Percentiles rank a stretch among this genome's conserved stretches.
These are phyloP conservation scores for Caenorhabditis becei DNA, from an alignment of 2,888 invertebrate genomes.

Conservation along the genomic window DNA sequence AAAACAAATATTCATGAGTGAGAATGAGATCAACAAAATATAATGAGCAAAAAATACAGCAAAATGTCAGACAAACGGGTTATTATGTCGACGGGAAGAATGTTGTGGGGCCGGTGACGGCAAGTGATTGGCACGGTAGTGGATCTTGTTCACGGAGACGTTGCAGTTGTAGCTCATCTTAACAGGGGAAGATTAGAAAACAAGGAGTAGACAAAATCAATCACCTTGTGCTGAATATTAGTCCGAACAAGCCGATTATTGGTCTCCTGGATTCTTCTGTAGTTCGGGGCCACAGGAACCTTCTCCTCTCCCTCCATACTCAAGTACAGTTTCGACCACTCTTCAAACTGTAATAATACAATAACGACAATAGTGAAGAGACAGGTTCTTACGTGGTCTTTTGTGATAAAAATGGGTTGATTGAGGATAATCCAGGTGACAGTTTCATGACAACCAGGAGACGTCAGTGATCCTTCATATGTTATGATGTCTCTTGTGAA, in stretches of 20 bases:
- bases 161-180: slow-evolving; percentile 59
- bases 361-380: neutral
- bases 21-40: slow-evolving; percentile 15
- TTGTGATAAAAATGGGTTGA: slow-evolving; percentile 96
- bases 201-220: neutral
- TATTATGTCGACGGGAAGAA: slow-evolving; percentile 33
- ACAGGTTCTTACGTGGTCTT: slow-evolving; percentile 88
- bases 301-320: slow-evolving; percentile 63
- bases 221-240: slow-evolving; percentile 91
- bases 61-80: slow-evolving; percentile 42
- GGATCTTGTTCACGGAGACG: slow-evolving; percentile 49
- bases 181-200: neutral
- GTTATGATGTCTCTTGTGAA: slow-evolving; percentile 72
- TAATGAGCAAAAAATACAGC: slow-evolving; percentile 18
- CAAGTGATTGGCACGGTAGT: slow-evolving; percentile 56
- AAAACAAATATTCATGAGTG: slow-evolving; percentile 10
- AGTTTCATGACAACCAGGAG: slow-evolving; percentile 86
- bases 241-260: slow-evolving; percentile 95
- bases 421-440: slow-evolving; percentile 96
- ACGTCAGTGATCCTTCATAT: slow-evolving; percentile 90
- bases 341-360: slow-evolving; percentile 64
- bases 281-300: slow-evolving; percentile 90
- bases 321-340: slow-evolving; percentile 70
- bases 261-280: slow-evolving; percentile 92
- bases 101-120: slow-evolving; percentile 18